Conservation (phyloP, 2,113 vertebrate genomes). For the Lampris incognitus region DNA sequence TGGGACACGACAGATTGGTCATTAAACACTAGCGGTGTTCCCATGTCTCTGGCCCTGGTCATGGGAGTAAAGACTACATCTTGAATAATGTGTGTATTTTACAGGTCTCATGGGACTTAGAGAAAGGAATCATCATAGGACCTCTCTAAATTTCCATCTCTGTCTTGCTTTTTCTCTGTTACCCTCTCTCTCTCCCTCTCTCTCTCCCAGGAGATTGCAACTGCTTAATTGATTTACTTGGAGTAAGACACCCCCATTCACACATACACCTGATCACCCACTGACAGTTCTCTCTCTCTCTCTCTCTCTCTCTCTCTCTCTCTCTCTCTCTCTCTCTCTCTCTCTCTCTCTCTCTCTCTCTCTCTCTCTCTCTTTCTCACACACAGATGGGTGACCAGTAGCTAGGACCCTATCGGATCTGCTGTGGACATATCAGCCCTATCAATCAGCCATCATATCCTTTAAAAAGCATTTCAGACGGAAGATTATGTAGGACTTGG, state of each 20-base stretch:
- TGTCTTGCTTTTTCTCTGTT: not conserved
- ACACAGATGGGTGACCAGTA: constrained; percentile 43
- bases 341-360: not conserved
- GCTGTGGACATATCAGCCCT: not conserved
- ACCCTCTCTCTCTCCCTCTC: not conserved
- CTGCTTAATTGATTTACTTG: constrained; percentile 80
- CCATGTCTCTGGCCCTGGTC: constrained; percentile 32
- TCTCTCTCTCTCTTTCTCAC: not conserved
- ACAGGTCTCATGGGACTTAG: constrained; percentile 63
- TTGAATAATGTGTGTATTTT: constrained; percentile 68
- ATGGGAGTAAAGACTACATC: constrained; percentile 65
- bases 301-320: not conserved
- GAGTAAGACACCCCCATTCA: constrained; percentile 68
- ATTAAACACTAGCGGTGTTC: not conserved
- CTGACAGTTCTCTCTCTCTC: constrained; percentile 25
- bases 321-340: not conserved
- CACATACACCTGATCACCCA: constrained; percentile 38
- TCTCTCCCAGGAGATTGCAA: constrained; percentile 49
- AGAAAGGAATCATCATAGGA: constrained; percentile 27
- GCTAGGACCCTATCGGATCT: constrained; percentile 19
- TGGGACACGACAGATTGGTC: not conserved
- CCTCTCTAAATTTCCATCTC: too few species aligned
- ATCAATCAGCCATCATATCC: not conserved
- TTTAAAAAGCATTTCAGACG: not conserved
- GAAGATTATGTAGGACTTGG: not conserved